Evolutionary conservation across 2,797 vertebrate species (phyloP).

Genomic region (Orientallactaga sibirica): DNA sequence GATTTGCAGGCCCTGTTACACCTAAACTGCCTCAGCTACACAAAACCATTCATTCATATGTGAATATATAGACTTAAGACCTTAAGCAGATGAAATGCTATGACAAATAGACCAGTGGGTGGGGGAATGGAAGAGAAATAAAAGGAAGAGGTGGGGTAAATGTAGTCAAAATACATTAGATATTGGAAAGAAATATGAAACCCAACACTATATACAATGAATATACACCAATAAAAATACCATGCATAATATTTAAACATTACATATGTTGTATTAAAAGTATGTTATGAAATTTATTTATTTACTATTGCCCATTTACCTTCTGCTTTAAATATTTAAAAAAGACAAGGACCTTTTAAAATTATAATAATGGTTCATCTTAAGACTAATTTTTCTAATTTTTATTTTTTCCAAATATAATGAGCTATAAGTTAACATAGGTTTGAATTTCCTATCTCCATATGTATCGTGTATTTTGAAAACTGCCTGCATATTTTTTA

Average conservation of each 20-base stretch:
- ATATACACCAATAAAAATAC: background rate
- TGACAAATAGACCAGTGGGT: background rate
- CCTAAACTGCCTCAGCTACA: no score
- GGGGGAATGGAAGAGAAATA: no score
- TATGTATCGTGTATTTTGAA: background rate
- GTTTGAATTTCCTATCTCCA: background rate
- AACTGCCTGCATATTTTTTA: background rate
- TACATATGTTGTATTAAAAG: background rate
- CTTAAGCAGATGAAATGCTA: background rate
- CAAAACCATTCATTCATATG: background rate
- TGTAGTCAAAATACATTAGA: no score
- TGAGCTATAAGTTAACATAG: slow-evolving; percentile 25
- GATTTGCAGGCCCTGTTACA: no score
- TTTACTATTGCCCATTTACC: slow-evolving; percentile 1
- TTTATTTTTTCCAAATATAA: slow-evolving; percentile 29
- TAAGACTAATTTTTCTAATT: background rate
- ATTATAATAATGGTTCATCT: slow-evolving; percentile 1
- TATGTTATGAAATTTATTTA: background rate
- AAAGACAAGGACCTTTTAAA: background rate
- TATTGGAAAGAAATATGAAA: background rate
- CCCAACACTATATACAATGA: background rate
- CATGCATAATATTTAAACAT: background rate
- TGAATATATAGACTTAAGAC: background rate
- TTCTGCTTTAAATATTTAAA: slow-evolving; percentile 12
- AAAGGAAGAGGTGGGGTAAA: background rate